Evolutionary conservation across 2,113 vertebrate species (phyloP), one percentile per base, ranked within the genome.

Genomic region (Macrotis lagotis): DNA sequence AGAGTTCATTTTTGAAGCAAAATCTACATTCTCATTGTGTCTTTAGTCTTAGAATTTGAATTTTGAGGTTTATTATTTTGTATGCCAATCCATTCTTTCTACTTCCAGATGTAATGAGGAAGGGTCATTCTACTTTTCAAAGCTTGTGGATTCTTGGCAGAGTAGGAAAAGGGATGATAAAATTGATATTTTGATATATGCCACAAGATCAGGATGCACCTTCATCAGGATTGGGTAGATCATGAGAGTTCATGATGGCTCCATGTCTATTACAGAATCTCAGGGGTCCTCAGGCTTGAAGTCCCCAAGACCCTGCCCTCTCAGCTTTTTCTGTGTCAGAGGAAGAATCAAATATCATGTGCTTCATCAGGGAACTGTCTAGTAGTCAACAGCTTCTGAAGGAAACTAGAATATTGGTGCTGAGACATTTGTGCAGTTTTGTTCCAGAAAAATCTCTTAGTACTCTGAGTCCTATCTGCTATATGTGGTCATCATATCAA

Each of bases 41-140:
- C 91, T 95, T 94, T 51, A 49, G 22, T 8, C 59, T 91, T 91
- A 66, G 93, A 19, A 8, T 48, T 92, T 53, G 37, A 44, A 51
- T 90, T 48, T 8, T 50, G 50, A 91, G 44, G 48, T 91, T 50
- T 89, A 48, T 95, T 50, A 94, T 90, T 91, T 94, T 92, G 31
- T 51, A 48, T 88, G 55, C 94, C 90, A 93, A 50, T 88, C 53
- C 14, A 83, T 90, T 51, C 47, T 90, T 95, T 93, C 55, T 51
- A n/a, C 31, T 74, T 83, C 74, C 93, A 94, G 19, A 44, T 47
- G 50, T 47, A n/a, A 37, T 14, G 8, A 83, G 44, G 52, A 25
- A 74, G 16, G 44, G 37, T 31, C 50, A 5, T 91, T 74, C 12
- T 74, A 74, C n/a, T 74, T 74, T n/a, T 14, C 31, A 74, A 74